Evolutionary conservation across 2,797 vertebrate genomes (phyloP), one percentile per base, ranked within the genome.

Genomic region (Netta rufina): DNA sequence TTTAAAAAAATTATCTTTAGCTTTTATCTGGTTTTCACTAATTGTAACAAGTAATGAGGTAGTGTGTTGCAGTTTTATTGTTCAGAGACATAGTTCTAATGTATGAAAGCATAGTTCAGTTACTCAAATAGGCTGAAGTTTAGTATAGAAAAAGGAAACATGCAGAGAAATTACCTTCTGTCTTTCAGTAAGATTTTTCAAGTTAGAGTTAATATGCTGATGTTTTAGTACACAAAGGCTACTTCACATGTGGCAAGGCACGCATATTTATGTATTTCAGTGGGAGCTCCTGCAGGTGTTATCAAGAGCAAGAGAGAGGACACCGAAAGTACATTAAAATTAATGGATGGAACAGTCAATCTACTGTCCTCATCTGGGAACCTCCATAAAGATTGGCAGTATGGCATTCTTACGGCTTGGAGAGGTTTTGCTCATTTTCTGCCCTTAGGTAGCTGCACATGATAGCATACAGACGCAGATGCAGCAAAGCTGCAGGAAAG

Each of bases 401-500:
- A 12, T 49, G 89, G 89, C 76, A 72, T 79, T 86, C 92, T 90
- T 57, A 91, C 53, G 95, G 88, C 94, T 92, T 22, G 36, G 17
- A 71, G 94, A 95, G 38, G 3, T 41, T 79, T 78, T 11, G 73
- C 78, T 93, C 38, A 2, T 80, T 94, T 95, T 95, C 91, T 96
- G 94, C 94, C 96, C 93, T 61, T 94, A 94, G 79, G 92, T 82
- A 91, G 51, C 95, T 90, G 96, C 91, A 87, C 30, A 21, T 75
- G 92, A 90, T 18, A 77, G 93, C 96, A 97, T 30, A 82, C 58
- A 87, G 95, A 97, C 71, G 89, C 93, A 93, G 87, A 92, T 89
- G 95, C 94, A 96, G 96, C 96, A 88, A 94, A 86, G 97, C 74
- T 95, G 97, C 93, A 88, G 94, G 97, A 96, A 97, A 96, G 96